Evolutionary conservation across 1,140 invertebrate species (phyloP).

Genomic region (Drosophila kikkawai): DNA sequence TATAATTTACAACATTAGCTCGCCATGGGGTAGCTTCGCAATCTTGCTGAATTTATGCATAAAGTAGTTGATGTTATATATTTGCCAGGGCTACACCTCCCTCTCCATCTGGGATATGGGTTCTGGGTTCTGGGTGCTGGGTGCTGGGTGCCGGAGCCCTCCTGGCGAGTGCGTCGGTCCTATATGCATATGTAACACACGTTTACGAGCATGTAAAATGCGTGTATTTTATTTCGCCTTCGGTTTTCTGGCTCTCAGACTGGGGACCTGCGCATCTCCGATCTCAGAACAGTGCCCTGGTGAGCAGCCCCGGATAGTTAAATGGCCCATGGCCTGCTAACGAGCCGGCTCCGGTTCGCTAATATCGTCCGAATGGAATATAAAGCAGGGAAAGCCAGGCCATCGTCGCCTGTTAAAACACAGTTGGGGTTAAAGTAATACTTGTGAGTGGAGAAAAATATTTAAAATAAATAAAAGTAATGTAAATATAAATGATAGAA

Average conservation of each 20-base stretch:
- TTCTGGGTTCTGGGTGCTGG: background rate
- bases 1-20: conserved; percentile 84
- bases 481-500: background rate
- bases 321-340: conserved; percentile 67
- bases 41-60: conserved; percentile 82
- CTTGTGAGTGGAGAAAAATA: background rate
- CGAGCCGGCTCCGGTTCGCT: conserved; percentile 52
- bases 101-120: background rate
- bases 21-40: conserved; percentile 82
- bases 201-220: conserved; percentile 83
- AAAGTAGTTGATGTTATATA: conserved; percentile 83
- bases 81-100: conserved; percentile 41
- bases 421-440: background rate
- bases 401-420: conserved; percentile 16
- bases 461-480: background rate
- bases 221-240: conserved; percentile 79
- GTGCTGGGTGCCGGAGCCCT: conserved; percentile 22
- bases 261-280: conserved; percentile 5
- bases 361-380: conserved; percentile 37
- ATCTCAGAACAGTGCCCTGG: conserved; percentile 35
- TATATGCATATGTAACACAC: conserved; percentile 79
- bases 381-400: conserved; percentile 13
- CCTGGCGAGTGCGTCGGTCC: conserved; percentile 47
- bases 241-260: conserved; percentile 43
- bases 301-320: conserved; percentile 59